Base-by-base conservation (phyloP, 2,888 invertebrate genomes). In the Seira musarum region DNA sequence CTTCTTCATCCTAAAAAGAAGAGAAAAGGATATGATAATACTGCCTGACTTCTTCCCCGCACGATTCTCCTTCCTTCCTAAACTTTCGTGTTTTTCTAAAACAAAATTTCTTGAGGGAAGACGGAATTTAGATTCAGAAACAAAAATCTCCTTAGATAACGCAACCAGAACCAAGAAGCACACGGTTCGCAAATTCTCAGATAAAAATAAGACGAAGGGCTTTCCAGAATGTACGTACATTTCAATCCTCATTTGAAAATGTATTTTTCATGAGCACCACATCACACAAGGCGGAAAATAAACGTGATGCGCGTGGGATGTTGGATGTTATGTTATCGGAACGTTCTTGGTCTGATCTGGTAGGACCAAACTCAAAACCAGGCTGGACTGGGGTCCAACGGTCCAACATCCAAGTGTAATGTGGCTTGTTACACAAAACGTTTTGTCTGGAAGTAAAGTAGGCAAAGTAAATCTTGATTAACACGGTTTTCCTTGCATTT, bases 181-280 rank as follows among this genome's bases (percentile, higher is more conserved):
- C 15, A 24, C 22, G 63, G 25, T 3, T 63, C 63, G 25, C 25
- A 30, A 63, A 25, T 63, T 63, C 35, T 66, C 25, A 30, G 66
- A 66, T 66, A 66, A 66, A 24, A 19, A 64, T n/a, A n/a, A n/a
- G n/a, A 17, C 10, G 3, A 40, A 40, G 13, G 6, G 6, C 40
- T 40, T 40, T 40, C 40, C 13, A 40, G 40, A 13, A 40, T 8
- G 5, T 40, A 8, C 13, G 5, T 40, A 8, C 6, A 13, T 13
- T 8, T 40, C 5, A 5, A 40, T 13, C 17, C n/a, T 66, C 69
- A 24, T 69, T 60, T 60, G 25, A 60, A 60, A 69, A 40, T 69
- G 25, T 25, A 69, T 69, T 71, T 71, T 71, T 71, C 61, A 71
- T 71, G 57, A 71, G n/a, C 17, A 69, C 19, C 57, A 61, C 13